Base-by-base conservation (phyloP, 2,797 vertebrate species). In the Xenops minutus region DNA sequence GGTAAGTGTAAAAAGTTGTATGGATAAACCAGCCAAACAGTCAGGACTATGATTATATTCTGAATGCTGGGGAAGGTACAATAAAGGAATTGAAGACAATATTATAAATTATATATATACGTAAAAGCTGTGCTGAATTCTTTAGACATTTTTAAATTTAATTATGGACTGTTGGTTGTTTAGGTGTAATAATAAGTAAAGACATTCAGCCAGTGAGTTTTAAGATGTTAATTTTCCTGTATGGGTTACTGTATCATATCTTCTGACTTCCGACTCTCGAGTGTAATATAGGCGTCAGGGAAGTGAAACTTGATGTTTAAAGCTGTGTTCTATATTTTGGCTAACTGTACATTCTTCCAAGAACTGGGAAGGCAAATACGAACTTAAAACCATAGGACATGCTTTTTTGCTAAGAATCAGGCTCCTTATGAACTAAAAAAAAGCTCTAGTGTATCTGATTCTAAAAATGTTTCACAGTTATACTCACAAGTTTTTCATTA, bases 201-300 rank as follows among this genome's bases (percentile, higher is more conserved):
- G 56, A 41, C n/a, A 44, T 44, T 39, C 7, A 67, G 3, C n/a
- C 1, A 7, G 12, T 54, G 62, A 71, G 19, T 66, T 78, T 37
- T 66, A 61, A 12, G 6, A 4, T 56, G 18, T 32, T 69, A 32
- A 10, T 75, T 66, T 89, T 17, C 26, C 16, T 56, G 0, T 23
- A 58, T 52, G 12, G 15, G 3, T 61, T 89, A 44, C 32, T 23
- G 2, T 9, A n/a, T 32, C 2, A 14, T 73, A 69, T 63, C 14
- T 61, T 73, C 10, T 14, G 13, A 30, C 63, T 68, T 77, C 2
- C 4, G 10, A 5, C 27, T 13, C 4, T 52, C 0, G 0, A 1
- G 0, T 69, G 4, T 54, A 72, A 41, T 4, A 8, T 10, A 77
- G 29, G 30, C 8, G 63, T 30, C 7, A 59, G 49, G 9, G 30